phyloP scores from a whole-genome alignment of 2,888 invertebrate species.

The Lomographa bimaculata region DNA sequence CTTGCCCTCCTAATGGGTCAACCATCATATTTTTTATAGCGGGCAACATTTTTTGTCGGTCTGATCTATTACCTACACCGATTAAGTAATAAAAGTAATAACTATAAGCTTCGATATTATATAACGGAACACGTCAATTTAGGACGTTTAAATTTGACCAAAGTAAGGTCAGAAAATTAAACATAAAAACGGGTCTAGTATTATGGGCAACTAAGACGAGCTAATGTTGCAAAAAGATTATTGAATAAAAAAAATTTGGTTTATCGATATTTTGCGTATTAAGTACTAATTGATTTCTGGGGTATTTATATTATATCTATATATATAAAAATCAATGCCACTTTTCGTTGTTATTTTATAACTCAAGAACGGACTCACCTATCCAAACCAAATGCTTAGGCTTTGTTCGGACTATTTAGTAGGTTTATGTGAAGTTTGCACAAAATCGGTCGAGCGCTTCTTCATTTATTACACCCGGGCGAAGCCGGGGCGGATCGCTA shows the following conservation, averaged over 20 bases:
- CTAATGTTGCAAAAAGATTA: conserved; percentile 23
- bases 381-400: no score
- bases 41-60: conserved; percentile 45
- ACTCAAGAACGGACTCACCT: no score
- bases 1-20: conserved; percentile 31
- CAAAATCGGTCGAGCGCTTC: no score
- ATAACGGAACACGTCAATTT: conserved; percentile 67
- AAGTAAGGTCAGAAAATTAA: conserved; percentile 33
- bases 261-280: conserved; percentile 1
- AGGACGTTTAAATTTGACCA: conserved; percentile 41
- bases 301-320: no score
- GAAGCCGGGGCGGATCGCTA: no score
- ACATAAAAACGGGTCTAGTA: conserved; percentile 18
- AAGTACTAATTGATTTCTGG: no score
- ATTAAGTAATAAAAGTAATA: conserved; percentile 75
- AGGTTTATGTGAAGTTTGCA: no score
- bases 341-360: no score
- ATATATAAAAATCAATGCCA: no score
- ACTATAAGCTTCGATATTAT: conserved; percentile 52
- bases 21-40: conserved; percentile 35
- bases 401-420: no score
- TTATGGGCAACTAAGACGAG: conserved; percentile 25
- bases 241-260: conserved; percentile 8
- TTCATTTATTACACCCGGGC: no score
- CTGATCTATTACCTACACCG: conserved; percentile 54